A percentile compares a stretch with the other conserved stretches of the same genome.
Conservation (phyloP, 2,113 vertebrate genomes). For the Stegastes partitus region DNA sequence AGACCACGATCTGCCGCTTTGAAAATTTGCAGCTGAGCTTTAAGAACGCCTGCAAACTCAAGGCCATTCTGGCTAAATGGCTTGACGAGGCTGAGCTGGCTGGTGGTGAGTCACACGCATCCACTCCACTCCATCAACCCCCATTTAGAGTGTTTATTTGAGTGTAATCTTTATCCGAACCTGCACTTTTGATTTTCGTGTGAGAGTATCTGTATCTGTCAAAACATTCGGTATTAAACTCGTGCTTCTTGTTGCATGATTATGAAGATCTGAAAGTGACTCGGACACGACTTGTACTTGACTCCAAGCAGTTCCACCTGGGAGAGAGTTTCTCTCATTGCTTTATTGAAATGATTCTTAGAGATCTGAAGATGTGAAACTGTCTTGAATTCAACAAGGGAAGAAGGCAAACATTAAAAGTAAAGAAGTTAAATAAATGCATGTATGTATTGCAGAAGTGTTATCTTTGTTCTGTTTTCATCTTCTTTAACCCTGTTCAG, state of each 20-base stretch:
- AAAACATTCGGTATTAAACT: neutral
- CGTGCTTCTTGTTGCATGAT: neutral
- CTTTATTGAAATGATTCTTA: too few relatives aligned
- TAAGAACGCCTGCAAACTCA: conserved; percentile 97
- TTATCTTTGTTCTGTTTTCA: too few relatives aligned
- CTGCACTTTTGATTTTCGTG: conserved; percentile 2
- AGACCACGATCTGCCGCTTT: conserved; percentile 98
- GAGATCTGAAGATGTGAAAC: too few relatives aligned
- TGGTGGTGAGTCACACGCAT: conserved; percentile 87
- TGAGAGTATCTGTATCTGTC: neutral
- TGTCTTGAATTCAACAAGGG: too few relatives aligned
- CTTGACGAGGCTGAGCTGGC: conserved; percentile 97
- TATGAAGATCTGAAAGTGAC: too few relatives aligned
- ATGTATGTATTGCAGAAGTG: too few relatives aligned
- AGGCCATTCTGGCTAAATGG: conserved; percentile 97
- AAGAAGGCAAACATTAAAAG: too few relatives aligned
- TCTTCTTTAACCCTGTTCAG: too few relatives aligned
- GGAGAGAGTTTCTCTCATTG: too few relatives aligned
- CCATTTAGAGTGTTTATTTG: conserved; percentile 24
- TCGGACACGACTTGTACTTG: too few relatives aligned
- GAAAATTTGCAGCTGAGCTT: conserved; percentile 99
- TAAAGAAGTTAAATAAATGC: too few relatives aligned
- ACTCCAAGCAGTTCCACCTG: too few relatives aligned
- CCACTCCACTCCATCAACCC: neutral
- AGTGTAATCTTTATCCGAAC: conserved; percentile 4